These are phyloP conservation scores for Globodera rostochiensis DNA, from an alignment of 1,140 invertebrate genomes.

Conservation along the genomic window DNA sequence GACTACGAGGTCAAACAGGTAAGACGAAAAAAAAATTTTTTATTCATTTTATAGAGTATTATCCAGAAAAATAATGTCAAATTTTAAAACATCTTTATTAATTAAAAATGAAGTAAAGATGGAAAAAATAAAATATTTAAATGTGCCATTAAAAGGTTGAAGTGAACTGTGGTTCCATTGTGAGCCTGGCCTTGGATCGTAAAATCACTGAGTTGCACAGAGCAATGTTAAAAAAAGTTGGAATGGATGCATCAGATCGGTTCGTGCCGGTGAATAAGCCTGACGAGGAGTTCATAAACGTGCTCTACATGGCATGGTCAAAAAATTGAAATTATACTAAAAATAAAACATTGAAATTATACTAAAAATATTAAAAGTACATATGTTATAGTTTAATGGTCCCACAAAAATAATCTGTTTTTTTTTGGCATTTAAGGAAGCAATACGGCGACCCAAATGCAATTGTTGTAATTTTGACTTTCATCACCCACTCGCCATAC, in stretches of 20 bases:
- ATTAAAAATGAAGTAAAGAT: too few relatives aligned
- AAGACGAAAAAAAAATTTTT: neutral
- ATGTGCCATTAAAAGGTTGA: neutral
- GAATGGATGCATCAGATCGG: neutral
- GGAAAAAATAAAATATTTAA: too few relatives aligned
- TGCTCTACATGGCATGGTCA: neutral
- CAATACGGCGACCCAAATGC: neutral
- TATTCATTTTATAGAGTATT: too few relatives aligned
- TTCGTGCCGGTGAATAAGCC: neutral
- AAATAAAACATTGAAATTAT: neutral
- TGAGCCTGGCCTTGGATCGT: neutral
- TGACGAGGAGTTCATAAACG: neutral
- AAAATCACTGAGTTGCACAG: neutral
- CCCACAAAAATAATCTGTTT: too few relatives aligned
- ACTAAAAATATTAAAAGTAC: too few relatives aligned
- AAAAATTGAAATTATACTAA: neutral
- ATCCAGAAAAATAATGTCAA: too few relatives aligned
- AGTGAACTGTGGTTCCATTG: neutral
- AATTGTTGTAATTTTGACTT: neutral
- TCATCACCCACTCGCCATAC: neutral
- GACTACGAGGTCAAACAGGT: neutral
- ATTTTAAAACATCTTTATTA: too few relatives aligned
- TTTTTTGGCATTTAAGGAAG: neutral
- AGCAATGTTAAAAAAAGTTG: neutral
- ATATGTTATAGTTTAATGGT: too few relatives aligned